Evolutionary conservation across 2,888 invertebrate species (phyloP), one percentile per base, ranked within the genome.

Genomic region (Julus scanicus): DNA sequence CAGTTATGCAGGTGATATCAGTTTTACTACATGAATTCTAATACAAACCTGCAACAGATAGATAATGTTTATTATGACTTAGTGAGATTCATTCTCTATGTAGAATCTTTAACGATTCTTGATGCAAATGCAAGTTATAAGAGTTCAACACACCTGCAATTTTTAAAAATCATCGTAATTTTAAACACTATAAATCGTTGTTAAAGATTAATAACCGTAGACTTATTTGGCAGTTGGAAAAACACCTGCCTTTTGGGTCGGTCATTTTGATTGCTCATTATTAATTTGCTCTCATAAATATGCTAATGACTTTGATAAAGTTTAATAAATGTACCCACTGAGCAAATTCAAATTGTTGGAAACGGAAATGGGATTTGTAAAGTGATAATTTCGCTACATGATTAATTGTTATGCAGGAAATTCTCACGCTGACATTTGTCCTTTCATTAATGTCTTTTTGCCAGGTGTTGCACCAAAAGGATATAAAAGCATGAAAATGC

Each of bases 381-480:
- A 5, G 63, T 17, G 17, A 63, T 63, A 63, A 63, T 63, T 63
- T 63, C n/a, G n/a, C 3, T n/a, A n/a, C n/a, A 63, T 63, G 63
- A 17, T 63, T 63, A 63, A 63, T 63, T n/a, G 3, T 63, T n/a
- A 3, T 63, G 63, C 63, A 63, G n/a, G 63, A 63, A 15, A n/a
- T 63, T 63, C 17, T 63, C 63, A 63, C 63, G 63, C 63, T 63
- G 63, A 63, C 63, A 63, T 63, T 63, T 63, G 63, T 63, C 63
- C 63, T 63, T 1, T 3, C 17, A 63, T 63, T 63, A 63, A 63
- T 5, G 63, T n/a, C 63, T 53, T 9, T 13, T n/a, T 63, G 17
- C 63, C 63, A 63, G 63, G 63, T 63, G 63, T n/a, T 63, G 3
- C 63, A 63, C n/a, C 63, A 63, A 63, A 63, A 17, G 5, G 63